Evolutionary conservation across 2,113 vertebrate genomes (phyloP).

Genomic region (Chaetura pelagica): DNA sequence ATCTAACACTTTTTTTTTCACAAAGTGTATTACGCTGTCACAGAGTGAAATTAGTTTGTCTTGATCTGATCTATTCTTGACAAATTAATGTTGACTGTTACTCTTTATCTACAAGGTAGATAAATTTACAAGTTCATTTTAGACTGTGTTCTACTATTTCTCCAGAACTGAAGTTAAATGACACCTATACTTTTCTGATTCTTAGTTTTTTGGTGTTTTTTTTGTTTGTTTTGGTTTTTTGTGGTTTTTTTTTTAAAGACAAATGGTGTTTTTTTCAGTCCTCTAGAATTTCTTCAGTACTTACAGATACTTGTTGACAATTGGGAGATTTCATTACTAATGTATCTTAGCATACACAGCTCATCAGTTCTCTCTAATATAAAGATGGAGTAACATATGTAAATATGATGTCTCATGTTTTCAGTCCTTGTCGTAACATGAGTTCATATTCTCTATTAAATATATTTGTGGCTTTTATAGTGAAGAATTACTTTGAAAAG

Average conservation of each 20-base stretch:
- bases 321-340: not conserved
- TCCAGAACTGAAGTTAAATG: not conserved
- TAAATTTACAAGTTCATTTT: not conserved
- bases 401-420: not conserved
- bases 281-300: not conserved
- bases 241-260: not conserved
- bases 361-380: not conserved
- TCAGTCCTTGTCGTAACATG: not conserved
- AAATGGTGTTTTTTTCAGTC: not conserved
- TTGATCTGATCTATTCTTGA: not conserved
- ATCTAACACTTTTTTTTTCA: not conserved
- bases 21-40: not conserved
- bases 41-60: not conserved
- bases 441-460: not conserved
- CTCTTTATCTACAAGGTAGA: not conserved
- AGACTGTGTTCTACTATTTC: not conserved
- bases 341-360: rapidly evolving
- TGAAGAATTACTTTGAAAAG: not conserved
- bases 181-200: not conserved
- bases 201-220: not conserved
- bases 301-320: not conserved
- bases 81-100: not conserved
- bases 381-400: not conserved
- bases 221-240: too few species aligned
- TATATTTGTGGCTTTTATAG: not conserved